Percentiles rank a stretch among this genome's conserved stretches.
Evolutionary conservation across 2,888 invertebrate genomes (phyloP).

Genomic region (Drosophila gaucha): DNA sequence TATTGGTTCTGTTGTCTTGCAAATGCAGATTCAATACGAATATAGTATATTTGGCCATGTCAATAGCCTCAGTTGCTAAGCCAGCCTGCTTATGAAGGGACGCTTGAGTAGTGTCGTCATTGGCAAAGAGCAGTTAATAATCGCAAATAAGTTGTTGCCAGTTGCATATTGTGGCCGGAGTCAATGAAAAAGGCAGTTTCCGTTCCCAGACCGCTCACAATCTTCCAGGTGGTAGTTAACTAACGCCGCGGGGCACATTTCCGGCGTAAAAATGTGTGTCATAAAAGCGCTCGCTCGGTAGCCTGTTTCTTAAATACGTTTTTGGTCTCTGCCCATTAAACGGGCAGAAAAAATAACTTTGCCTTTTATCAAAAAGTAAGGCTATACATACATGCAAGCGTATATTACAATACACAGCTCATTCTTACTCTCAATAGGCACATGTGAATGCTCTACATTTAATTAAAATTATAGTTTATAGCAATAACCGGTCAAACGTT

Average conservation of each 20-base stretch:
- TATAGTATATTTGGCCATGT: too few species aligned
- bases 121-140: conserved; percentile 67
- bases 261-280: conserved; percentile 69
- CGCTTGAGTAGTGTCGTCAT: conserved; percentile 41
- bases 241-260: conserved; percentile 66
- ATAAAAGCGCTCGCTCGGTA: conserved; percentile 53
- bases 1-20: too few species aligned
- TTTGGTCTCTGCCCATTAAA: conserved; percentile 13
- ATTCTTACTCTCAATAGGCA: too few species aligned
- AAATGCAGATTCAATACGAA: too few species aligned
- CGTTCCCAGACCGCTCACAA: conserved; percentile 63
- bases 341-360: conserved; percentile 1
- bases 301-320: conserved; percentile 22
- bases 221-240: conserved; percentile 32
- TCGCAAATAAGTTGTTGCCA: conserved; percentile 17
- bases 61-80: neutral
- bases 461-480: too few species aligned
- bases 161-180: conserved; percentile 4
- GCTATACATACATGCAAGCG: neutral
- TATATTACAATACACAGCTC: conserved; percentile 3
- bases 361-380: neutral
- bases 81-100: conserved; percentile 36
- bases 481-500: too few species aligned
- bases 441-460: too few species aligned
- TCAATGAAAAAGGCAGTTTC: conserved; percentile 63